Evolutionary conservation across 2,888 invertebrate genomes (phyloP).

Genomic region (Tribolium freemani): DNA sequence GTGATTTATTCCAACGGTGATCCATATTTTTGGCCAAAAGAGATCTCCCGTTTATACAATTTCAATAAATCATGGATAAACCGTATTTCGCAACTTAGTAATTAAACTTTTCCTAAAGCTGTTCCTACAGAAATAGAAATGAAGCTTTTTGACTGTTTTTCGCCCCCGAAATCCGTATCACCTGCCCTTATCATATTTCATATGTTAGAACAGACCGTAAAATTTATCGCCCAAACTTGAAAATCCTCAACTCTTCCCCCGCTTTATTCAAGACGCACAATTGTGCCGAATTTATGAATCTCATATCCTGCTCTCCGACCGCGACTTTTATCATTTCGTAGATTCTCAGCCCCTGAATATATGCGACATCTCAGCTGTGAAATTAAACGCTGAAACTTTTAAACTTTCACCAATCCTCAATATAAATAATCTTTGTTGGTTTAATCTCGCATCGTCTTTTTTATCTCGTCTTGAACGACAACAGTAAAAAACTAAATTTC

Average conservation of each 20-base stretch:
- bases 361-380: slow-evolving; percentile 59
- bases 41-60: too few species aligned
- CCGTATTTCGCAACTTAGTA: too few species aligned
- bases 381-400: slow-evolving; percentile 62
- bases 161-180: neutral
- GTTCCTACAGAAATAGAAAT: too few species aligned
- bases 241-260: slow-evolving; percentile 17
- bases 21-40: too few species aligned
- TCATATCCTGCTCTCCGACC: slow-evolving; percentile 49
- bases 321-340: slow-evolving; percentile 54
- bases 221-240: slow-evolving; percentile 11
- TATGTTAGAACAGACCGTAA: neutral
- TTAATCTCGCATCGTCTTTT: slow-evolving; percentile 23
- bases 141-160: too few species aligned
- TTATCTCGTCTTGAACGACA: slow-evolving; percentile 47
- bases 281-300: slow-evolving; percentile 50
- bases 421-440: slow-evolving; percentile 24
- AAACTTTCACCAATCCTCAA: slow-evolving; percentile 36
- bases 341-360: slow-evolving; percentile 48
- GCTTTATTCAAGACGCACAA: slow-evolving; percentile 27
- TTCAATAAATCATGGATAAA: too few species aligned
- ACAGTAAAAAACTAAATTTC: slow-evolving; percentile 57
- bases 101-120: too few species aligned
- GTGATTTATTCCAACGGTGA: too few species aligned
- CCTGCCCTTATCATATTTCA: slow-evolving; percentile 4